These are phyloP conservation scores for Engraulis encrasicolus DNA, from an alignment of 2,113 vertebrate species.

Conservation along the genomic window DNA sequence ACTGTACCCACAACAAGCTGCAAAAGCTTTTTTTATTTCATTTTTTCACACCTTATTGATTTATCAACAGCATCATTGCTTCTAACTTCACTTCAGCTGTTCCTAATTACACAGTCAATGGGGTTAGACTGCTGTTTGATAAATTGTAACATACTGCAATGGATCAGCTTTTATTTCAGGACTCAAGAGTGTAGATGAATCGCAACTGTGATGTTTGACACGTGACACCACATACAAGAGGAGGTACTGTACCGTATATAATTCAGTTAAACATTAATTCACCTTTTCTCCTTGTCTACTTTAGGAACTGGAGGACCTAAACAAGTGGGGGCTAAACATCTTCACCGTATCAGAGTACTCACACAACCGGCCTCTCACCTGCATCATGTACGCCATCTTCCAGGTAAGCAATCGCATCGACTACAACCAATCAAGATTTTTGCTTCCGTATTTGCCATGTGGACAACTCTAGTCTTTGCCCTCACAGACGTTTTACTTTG, in stretches of 20 bases:
- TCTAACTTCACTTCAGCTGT: neutral
- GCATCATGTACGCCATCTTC: slow-evolving; percentile 98
- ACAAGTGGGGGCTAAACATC: slow-evolving; percentile 98
- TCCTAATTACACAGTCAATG: neutral
- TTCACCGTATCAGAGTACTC: slow-evolving; percentile 96
- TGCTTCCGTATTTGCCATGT: neutral
- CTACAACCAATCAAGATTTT: neutral
- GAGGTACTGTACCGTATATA: neutral
- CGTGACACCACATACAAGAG: neutral
- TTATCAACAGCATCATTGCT: neutral
- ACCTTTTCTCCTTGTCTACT: slow-evolving; percentile 40
- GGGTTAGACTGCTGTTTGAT: neutral
- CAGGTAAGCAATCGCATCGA: slow-evolving; percentile 77
- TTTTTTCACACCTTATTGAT: neutral
- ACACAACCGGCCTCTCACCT: slow-evolving; percentile 90
- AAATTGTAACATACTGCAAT: neutral
- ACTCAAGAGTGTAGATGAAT: neutral
- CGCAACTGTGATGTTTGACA: neutral
- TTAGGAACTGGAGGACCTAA: slow-evolving; percentile 94
- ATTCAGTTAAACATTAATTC: neutral
- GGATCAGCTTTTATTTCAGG: neutral
- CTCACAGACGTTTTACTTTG: neutral
- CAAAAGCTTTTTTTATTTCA: neutral
- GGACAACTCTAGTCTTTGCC: neutral
- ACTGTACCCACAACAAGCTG: neutral